Evolutionary conservation across 1,140 invertebrate species (phyloP).

Genomic region (Bombus cullumanus): DNA sequence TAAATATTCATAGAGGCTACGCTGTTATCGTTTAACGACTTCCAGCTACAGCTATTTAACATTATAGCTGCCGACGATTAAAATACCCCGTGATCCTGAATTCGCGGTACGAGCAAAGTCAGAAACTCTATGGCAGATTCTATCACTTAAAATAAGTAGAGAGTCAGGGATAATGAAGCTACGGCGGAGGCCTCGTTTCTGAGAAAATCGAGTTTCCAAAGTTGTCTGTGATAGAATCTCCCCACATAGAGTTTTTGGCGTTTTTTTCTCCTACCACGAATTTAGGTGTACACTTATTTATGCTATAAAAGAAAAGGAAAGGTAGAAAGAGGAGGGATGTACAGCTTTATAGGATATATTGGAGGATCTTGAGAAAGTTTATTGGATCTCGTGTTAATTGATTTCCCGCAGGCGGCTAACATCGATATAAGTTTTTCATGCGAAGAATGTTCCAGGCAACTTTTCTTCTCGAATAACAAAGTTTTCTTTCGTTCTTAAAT

Average conservation of each 20-base stretch:
- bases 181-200: background rate
- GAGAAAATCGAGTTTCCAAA: background rate
- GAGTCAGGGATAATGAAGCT: background rate
- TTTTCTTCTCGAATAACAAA: background rate
- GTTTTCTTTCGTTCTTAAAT: background rate
- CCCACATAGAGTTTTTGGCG: no score
- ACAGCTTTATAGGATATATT: background rate
- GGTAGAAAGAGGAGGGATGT: background rate
- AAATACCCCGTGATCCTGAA: background rate
- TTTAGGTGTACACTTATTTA: background rate
- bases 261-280: no score
- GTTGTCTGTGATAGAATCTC: no score
- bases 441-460: background rate
- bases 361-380: background rate
- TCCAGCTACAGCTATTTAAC: background rate
- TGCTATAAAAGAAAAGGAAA: background rate
- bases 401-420: background rate
- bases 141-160: background rate
- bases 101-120: background rate
- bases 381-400: background rate
- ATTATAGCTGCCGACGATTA: background rate
- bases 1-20: constrained; percentile 28
- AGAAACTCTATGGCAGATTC: background rate
- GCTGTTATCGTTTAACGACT: constrained; percentile 12
- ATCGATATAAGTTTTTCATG: background rate